Evolutionary conservation across 35 echinoderm and acorn worm genomes (phyloP).

Genomic region (Patiria miniata): DNA sequence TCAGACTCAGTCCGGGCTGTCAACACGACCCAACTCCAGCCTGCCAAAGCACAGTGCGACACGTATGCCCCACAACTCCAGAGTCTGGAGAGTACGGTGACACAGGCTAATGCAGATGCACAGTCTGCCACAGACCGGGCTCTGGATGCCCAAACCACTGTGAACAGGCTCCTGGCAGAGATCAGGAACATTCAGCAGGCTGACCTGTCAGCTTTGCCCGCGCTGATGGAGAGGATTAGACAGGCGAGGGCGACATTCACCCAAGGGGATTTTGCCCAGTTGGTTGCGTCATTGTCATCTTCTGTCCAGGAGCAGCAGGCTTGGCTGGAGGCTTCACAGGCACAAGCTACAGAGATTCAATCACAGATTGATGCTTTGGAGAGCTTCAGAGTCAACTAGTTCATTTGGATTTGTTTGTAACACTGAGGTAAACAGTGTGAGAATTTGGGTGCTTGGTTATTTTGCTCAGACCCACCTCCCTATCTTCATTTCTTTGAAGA

Average conservation of each 20-base stretch:
- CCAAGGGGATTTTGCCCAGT: conserved; percentile 22
- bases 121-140: not conserved
- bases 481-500: no score
- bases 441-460: no score
- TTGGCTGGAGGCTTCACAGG: conserved; percentile 53
- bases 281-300: conserved; percentile 27
- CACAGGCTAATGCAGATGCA: conserved; percentile 2
- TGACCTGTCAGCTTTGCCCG: conserved; percentile 47
- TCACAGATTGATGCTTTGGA: conserved; percentile 60
- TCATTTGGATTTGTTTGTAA: no score
- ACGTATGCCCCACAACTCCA: conserved; percentile 14
- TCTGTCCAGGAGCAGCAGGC: conserved; percentile 43
- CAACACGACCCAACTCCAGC: conserved; percentile 32
- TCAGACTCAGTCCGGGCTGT: conserved; percentile 34
- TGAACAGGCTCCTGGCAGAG: conserved; percentile 10
- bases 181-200: conserved; percentile 44
- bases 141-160: not conserved
- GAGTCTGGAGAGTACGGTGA: conserved; percentile 33
- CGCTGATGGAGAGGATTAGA: conserved; percentile 23
- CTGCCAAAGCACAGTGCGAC: conserved; percentile 43
- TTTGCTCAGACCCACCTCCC: no score
- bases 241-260: conserved; percentile 40
- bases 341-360: conserved; percentile 19
- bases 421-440: no score
- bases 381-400: conserved; percentile 64